A percentile compares a stretch with the other conserved stretches of the same genome.
Evolutionary conservation across 2,797 vertebrate species (phyloP).

Genomic region (Labroides dimidiatus): DNA sequence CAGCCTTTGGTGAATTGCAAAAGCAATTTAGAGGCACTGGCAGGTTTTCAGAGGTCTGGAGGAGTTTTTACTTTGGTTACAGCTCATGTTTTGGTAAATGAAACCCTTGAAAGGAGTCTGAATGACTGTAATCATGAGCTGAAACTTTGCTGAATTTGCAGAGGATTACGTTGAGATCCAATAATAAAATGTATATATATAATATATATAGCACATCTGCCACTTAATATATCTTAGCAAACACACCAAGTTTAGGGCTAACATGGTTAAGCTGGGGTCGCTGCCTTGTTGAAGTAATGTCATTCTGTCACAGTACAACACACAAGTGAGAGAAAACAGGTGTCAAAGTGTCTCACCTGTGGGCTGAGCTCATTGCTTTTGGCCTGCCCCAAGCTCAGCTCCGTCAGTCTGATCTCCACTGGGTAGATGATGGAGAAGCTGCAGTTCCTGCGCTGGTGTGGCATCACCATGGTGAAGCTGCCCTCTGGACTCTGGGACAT

Average conservation of each 20-base stretch:
- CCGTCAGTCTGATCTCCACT: slow-evolving; percentile 91
- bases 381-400: slow-evolving; percentile 89
- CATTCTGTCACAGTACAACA: too few relatives aligned
- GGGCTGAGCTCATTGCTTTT: slow-evolving; percentile 77
- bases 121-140: neutral
- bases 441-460: slow-evolving; percentile 93
- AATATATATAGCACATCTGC: too few relatives aligned
- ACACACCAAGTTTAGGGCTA: neutral
- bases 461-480: slow-evolving; percentile 94
- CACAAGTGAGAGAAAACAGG: neutral
- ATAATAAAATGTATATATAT: too few relatives aligned
- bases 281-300: neutral
- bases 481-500: slow-evolving; percentile 96
- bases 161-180: too few relatives aligned
- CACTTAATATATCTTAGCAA: neutral
- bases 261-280: neutral
- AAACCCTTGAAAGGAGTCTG: neutral
- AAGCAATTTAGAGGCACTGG: neutral
- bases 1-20: neutral
- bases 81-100: neutral
- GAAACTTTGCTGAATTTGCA: neutral
- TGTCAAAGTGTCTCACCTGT: slow-evolving; percentile 58
- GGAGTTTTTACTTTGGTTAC: neutral
- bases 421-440: slow-evolving; percentile 98
- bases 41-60: neutral